Percentiles rank a stretch among this genome's conserved stretches.
phyloP scores from a whole-genome alignment of 2,888 invertebrate genomes.

The Platycnemis pennipes region DNA sequence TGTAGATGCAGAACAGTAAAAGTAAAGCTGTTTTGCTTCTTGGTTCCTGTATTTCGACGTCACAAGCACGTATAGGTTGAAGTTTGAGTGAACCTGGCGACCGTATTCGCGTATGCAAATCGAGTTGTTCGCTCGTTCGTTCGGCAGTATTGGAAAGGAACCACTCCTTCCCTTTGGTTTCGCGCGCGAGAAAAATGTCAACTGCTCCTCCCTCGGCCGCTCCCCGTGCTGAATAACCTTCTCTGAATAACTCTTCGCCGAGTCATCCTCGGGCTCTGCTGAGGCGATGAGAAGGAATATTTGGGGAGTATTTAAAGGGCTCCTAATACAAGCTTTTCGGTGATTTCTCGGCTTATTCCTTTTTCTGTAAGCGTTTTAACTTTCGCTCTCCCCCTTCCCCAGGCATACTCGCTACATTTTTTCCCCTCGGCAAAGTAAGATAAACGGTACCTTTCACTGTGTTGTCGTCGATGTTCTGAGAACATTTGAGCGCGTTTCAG shows the following conservation, averaged over 20 bases:
- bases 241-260: background rate
- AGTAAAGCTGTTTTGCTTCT: no score
- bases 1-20: no score
- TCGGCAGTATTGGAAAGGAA: background rate
- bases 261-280: background rate
- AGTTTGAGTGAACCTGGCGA: no score
- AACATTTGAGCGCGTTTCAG: no score
- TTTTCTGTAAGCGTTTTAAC: background rate
- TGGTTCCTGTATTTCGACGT: no score
- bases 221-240: background rate
- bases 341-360: background rate
- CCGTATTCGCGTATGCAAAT: no score
- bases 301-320: background rate
- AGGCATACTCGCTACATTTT: background rate
- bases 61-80: no score
- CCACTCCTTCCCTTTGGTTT: background rate
- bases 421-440: background rate
- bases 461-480: no score
- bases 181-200: background rate
- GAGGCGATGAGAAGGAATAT: background rate
- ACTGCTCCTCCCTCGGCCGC: background rate
- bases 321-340: no score
- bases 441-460: no score
- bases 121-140: no score
- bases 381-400: background rate